phyloP scores from a whole-genome alignment of 2,888 invertebrate genomes.

The Netelia melanura region DNA sequence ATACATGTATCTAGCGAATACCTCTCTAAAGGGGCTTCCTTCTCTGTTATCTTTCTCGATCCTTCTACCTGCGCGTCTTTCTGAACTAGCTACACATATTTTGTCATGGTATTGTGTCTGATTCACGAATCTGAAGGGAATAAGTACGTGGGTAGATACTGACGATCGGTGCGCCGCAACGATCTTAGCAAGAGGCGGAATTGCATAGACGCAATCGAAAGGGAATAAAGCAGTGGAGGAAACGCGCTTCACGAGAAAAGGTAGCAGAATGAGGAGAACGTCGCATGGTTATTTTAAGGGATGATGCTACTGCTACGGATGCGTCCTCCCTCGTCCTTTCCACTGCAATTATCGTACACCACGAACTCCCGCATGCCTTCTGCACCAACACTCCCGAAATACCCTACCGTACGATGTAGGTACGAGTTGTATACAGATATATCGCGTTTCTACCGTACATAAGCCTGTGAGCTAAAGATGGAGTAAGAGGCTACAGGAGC shows the following conservation, averaged over 20 bases:
- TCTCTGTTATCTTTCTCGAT: constrained; percentile 41
- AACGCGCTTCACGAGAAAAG: constrained; percentile 20
- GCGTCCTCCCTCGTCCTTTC: constrained; percentile 11
- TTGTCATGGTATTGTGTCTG: constrained; percentile 54
- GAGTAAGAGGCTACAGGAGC: constrained; percentile 24
- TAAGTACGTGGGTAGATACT: constrained; percentile 39
- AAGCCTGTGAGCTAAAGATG: constrained; percentile 13
- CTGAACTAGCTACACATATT: constrained; percentile 42
- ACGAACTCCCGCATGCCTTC: constrained; percentile 32
- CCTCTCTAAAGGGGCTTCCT: constrained; percentile 44
- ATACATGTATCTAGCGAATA: constrained; percentile 44
- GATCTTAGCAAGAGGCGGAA: constrained; percentile 36
- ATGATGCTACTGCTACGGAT: constrained; percentile 28
- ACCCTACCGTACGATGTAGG: constrained; percentile 26
- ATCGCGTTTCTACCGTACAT: constrained; percentile 10
- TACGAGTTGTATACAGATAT: constrained; percentile 5
- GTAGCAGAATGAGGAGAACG: constrained; percentile 30
- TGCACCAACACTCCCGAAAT: constrained; percentile 12
- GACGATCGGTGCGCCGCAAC: constrained; percentile 32
- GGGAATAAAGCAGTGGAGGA: constrained; percentile 40
- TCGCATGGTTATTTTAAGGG: constrained; percentile 58
- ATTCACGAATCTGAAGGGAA: constrained; percentile 64
- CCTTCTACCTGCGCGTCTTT: constrained; percentile 28
- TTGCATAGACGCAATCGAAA: constrained; percentile 54
- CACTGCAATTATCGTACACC: constrained; percentile 1